These are phyloP conservation scores for Apoderus coryli DNA, from an alignment of 2,888 invertebrate genomes.

Conservation along the genomic window DNA sequence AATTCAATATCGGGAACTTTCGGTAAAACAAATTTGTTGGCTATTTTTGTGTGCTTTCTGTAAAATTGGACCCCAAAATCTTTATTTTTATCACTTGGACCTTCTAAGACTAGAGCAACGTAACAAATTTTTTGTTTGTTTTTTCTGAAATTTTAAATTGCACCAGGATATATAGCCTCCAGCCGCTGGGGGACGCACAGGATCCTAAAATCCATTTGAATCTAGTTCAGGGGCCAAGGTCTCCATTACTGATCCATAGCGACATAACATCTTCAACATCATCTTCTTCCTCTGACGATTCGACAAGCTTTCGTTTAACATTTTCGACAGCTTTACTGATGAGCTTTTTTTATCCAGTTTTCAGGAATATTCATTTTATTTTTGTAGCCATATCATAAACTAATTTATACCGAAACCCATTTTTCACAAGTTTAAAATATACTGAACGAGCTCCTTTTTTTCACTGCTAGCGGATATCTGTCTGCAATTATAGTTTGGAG, in stretches of 20 bases:
- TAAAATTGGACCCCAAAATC: no score
- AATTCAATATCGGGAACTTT: constrained; percentile 5
- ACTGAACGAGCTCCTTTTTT: constrained; percentile 1
- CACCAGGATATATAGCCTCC: no score
- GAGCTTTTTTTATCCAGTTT: constrained; percentile 5
- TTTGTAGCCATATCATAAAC: constrained; percentile 5
- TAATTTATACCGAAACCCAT: constrained; percentile 6
- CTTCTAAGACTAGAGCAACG: no score
- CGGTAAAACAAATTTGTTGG: constrained; percentile 7
- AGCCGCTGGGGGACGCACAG: no score
- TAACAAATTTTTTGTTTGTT: no score
- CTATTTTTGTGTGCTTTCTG: constrained; percentile 5
- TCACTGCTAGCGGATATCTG: constrained; percentile 3
- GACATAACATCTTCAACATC: constrained; percentile 10
- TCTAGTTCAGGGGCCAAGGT: constrained; percentile 11
- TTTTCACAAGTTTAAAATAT: constrained; percentile 2
- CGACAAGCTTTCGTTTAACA: constrained; percentile 1
- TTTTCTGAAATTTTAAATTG: no score
- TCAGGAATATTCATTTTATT: constrained; percentile 6
- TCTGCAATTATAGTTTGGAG: background rate
- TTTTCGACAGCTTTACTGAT: background rate
- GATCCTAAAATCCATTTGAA: constrained; percentile 13
- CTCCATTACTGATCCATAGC: constrained; percentile 11
- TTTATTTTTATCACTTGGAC: no score
- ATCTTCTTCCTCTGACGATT: no score